These are phyloP conservation scores for Gymnocheta viridis DNA, from an alignment of 2,888 invertebrate species.

Conservation along the genomic window DNA sequence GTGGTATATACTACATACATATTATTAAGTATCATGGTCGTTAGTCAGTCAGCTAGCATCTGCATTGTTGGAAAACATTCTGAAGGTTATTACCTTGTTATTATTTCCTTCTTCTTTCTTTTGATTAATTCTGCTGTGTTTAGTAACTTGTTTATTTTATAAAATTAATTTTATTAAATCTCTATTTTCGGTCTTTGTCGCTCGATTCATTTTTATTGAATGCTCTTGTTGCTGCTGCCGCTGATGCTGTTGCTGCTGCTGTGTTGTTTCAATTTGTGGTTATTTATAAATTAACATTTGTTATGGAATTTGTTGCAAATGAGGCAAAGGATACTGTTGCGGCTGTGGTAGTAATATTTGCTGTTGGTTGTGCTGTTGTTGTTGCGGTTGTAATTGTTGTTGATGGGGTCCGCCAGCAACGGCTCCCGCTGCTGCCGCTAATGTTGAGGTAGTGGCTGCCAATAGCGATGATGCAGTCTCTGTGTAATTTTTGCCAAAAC, in stretches of 20 bases:
- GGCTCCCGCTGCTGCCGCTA: conserved; percentile 46
- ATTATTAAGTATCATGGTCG: conserved; percentile 17
- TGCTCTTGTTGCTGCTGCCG: conserved; percentile 71
- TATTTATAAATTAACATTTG: conserved; percentile 67
- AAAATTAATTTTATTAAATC: conserved; percentile 64
- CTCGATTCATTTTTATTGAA: conserved; percentile 52
- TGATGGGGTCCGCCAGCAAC: conserved; percentile 47
- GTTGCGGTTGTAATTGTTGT: conserved; percentile 53
- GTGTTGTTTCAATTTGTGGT: conserved; percentile 47
- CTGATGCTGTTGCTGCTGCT: conserved; percentile 14
- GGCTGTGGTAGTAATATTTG: conserved; percentile 59
- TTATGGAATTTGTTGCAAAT: conserved; percentile 71
- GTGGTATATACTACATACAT: too few relatives aligned
- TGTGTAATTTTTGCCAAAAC: conserved; percentile 81
- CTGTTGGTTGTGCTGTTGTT: conserved; percentile 47
- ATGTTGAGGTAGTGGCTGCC: conserved; percentile 69
- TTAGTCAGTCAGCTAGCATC: conserved; percentile 26
- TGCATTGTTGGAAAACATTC: not conserved
- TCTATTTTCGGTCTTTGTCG: conserved; percentile 25
- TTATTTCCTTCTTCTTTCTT: not conserved
- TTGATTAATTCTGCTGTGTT: not conserved
- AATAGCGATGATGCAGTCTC: conserved; percentile 77
- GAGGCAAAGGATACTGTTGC: conserved; percentile 63
- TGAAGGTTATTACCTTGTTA: conserved; percentile 32
- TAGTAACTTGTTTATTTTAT: conserved; percentile 36